These are phyloP conservation scores for Ailurus styani DNA, from an alignment of 2,113 vertebrate genomes.

Conservation along the genomic window DNA sequence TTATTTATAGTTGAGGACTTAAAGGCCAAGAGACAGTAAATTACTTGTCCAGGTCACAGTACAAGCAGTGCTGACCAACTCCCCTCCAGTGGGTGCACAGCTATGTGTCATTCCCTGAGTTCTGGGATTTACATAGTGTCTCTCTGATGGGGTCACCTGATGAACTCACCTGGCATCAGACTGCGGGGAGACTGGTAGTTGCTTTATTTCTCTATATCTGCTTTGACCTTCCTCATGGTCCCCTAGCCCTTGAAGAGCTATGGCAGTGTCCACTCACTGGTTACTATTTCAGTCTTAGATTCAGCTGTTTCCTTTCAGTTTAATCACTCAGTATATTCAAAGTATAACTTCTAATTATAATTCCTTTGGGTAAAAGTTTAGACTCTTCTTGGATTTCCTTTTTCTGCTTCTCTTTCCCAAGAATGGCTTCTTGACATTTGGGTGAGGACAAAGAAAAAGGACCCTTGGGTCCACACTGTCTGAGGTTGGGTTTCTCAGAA, in stretches of 20 bases:
- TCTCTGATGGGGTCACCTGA: background rate
- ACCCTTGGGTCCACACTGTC: background rate
- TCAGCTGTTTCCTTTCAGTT: background rate
- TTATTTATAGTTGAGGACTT: background rate
- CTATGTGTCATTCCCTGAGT: background rate
- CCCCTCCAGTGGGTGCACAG: background rate
- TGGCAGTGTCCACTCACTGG: background rate
- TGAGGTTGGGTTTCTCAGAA: background rate
- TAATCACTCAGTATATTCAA: background rate
- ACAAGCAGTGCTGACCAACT: background rate
- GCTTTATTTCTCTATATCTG: background rate
- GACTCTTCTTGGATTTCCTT: background rate
- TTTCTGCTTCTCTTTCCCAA: background rate
- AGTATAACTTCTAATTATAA: background rate
- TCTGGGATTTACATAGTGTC: accelerated
- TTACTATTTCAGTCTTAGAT: background rate
- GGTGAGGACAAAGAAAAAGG: background rate
- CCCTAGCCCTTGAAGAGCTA: background rate
- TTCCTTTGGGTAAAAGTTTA: background rate
- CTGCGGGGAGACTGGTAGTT: background rate
- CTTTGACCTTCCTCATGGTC: background rate
- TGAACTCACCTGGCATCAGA: background rate
- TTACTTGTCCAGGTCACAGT: background rate
- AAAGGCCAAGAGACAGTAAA: background rate
- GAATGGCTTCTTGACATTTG: background rate